phyloP scores from a whole-genome alignment of 92 coral and sea anemone species.

The Phenganax marumi region DNA sequence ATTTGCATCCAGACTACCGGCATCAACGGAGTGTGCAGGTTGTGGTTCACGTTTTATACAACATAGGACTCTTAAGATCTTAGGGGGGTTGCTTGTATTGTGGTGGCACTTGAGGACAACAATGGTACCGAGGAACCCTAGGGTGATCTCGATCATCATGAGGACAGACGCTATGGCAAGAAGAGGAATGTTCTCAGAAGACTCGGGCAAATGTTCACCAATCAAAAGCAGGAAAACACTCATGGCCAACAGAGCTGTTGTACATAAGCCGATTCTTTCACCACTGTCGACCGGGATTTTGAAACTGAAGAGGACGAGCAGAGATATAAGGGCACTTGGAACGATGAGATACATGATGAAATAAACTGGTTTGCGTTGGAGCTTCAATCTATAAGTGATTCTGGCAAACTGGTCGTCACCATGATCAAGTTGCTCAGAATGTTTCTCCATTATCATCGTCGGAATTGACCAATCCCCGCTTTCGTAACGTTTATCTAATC shows the following conservation, averaged over 20 bases:
- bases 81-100: constrained; percentile 35
- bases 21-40: not conserved
- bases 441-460: constrained; percentile 35
- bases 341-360: constrained; percentile 72
- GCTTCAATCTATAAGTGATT: constrained; percentile 58
- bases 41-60: constrained; percentile 7
- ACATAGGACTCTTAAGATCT: constrained; percentile 32
- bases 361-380: constrained; percentile 69
- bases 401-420: constrained; percentile 65
- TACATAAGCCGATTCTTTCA: constrained; percentile 75
- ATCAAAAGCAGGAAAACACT: constrained; percentile 74
- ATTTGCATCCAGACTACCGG: not conserved
- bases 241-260: constrained; percentile 71
- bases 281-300: constrained; percentile 81
- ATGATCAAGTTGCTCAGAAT: constrained; percentile 46
- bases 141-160: constrained; percentile 61
- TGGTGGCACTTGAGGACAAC: constrained; percentile 58
- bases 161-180: constrained; percentile 66
- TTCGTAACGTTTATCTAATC: constrained; percentile 14
- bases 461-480: constrained; percentile 81
- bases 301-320: constrained; percentile 63
- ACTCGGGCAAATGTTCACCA: constrained; percentile 72
- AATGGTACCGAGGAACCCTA: constrained; percentile 66
- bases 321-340: constrained; percentile 66
- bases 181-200: constrained; percentile 68